These are phyloP conservation scores for Orthosia gracilis DNA, from an alignment of 2,888 invertebrate species.

Conservation along the genomic window DNA sequence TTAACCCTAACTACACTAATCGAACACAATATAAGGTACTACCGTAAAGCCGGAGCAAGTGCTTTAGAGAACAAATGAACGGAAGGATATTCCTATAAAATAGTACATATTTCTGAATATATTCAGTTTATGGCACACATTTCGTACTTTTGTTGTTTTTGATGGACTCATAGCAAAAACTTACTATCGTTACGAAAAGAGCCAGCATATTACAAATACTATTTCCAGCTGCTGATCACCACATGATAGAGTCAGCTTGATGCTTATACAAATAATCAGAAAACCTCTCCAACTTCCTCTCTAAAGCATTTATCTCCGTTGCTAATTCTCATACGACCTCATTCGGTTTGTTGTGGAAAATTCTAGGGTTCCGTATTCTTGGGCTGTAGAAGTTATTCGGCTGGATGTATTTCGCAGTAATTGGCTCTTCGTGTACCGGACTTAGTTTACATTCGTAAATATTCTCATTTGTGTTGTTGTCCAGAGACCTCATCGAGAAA, in stretches of 20 bases:
- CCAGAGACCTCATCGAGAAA: slow-evolving; percentile 82
- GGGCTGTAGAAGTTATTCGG: slow-evolving; percentile 89
- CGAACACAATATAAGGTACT: slow-evolving; percentile 36
- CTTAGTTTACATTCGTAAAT: slow-evolving; percentile 82
- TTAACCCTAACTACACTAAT: slow-evolving; percentile 43
- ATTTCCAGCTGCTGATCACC: slow-evolving; percentile 79
- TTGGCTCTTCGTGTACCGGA: slow-evolving; percentile 81
- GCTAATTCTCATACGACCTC: slow-evolving; percentile 91
- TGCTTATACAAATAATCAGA: slow-evolving; percentile 89
- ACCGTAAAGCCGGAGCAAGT: slow-evolving; percentile 76
- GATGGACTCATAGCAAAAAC: slow-evolving; percentile 34
- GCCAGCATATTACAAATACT: slow-evolving; percentile 21
- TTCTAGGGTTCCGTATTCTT: slow-evolving; percentile 85
- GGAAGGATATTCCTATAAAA: slow-evolving; percentile 19
- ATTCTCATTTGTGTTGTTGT: slow-evolving; percentile 84
- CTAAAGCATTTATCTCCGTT: slow-evolving; percentile 90
- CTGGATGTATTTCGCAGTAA: slow-evolving; percentile 87
- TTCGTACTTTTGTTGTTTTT: slow-evolving; percentile 48
- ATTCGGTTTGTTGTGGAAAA: slow-evolving; percentile 87
- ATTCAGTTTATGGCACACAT: slow-evolving; percentile 71
- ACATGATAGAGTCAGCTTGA: slow-evolving; percentile 92
- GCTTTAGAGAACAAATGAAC: slow-evolving; percentile 76
- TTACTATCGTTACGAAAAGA: slow-evolving; percentile 36
- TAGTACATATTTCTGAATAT: slow-evolving; percentile 28
- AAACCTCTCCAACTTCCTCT: slow-evolving; percentile 88